Evolutionary conservation across 2,113 vertebrate species (phyloP), one percentile per base, ranked within the genome.

Genomic region (Pipra filicauda): DNA sequence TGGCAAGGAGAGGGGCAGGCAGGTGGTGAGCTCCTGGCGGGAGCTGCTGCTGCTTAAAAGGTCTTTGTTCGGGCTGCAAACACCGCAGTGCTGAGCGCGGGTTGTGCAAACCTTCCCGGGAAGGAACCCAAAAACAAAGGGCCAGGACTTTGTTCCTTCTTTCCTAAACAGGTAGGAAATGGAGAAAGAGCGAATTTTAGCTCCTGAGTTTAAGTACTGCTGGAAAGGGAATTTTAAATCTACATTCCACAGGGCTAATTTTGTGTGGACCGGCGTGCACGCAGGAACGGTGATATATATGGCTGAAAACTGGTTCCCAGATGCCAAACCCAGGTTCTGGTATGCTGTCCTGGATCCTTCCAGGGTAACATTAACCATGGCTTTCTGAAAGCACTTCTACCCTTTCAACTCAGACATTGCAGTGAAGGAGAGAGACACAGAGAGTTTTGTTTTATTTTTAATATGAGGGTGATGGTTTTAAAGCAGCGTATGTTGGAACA

Each of bases 251-350:
- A 86, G 88, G 82, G 85, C 92, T 96, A 93, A 97, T 97, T 97
- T 49, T 7, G 92, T 92, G 95, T 59, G 95, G 83, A 93, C 49
- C 91, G 3, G 91, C 57, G 75, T 22, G 83, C 91, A 88, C 2
- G 33, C 95, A 88, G 94, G 76, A 95, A 74, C 30, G 65, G 92
- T 92, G 96, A 95, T 89, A 95, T 33, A 74, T 86, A 92, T 93
- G 95, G 95, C 96, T 95, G 91, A 77, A 95, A 95, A 96, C 28
- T 59, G 57, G 86, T 37, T 92, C 93, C 61, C 91, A 75, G 86
- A 64, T 89, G 96, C 96, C 96, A 97, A 96, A 97, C 55, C 89
- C 94, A 89, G 95, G 94, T 96, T 88, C 88, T 97, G 96, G 96
- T 95, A 96, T 93, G 96, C 85, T 14, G 54, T 37, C 79, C 94